phyloP scores from a whole-genome alignment of 2,113 vertebrate genomes.

The Sebastes fasciatus region DNA sequence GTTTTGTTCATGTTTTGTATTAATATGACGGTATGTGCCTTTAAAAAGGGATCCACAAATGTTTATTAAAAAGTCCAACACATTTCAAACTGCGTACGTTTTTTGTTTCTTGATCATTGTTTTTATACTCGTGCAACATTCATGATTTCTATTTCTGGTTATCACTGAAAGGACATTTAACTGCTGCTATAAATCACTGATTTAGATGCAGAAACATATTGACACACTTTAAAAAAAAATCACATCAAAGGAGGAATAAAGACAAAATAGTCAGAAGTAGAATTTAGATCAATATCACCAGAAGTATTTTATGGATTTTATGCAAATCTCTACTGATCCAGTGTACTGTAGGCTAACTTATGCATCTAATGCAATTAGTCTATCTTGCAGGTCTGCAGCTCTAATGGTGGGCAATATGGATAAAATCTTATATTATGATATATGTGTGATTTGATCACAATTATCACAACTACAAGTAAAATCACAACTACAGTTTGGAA shows the following conservation, averaged over 20 bases:
- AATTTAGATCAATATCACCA: no score
- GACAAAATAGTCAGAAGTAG: neutral
- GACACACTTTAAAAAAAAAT: no score
- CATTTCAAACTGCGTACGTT: neutral
- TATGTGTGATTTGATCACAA: neutral
- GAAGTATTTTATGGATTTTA: neutral
- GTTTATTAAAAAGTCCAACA: neutral
- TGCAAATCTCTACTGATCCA: neutral
- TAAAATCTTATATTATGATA: neutral
- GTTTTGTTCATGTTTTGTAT: constrained; percentile 28
- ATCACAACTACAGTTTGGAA: neutral
- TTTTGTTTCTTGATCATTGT: neutral
- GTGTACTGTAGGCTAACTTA: no score
- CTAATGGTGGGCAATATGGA: neutral
- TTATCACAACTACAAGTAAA: neutral
- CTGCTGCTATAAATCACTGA: neutral
- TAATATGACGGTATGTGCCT: neutral
- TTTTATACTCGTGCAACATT: neutral
- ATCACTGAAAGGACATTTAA: neutral
- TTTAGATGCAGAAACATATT: neutral
- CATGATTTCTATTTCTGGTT: neutral
- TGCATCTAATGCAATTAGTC: no score
- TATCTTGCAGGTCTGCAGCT: neutral
- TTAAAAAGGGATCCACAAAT: constrained; percentile 3
- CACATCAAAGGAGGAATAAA: neutral